Evolutionary conservation across 2,797 vertebrate genomes (phyloP), one percentile per base, ranked within the genome.

Genomic region (Poecilia wingei): DNA sequence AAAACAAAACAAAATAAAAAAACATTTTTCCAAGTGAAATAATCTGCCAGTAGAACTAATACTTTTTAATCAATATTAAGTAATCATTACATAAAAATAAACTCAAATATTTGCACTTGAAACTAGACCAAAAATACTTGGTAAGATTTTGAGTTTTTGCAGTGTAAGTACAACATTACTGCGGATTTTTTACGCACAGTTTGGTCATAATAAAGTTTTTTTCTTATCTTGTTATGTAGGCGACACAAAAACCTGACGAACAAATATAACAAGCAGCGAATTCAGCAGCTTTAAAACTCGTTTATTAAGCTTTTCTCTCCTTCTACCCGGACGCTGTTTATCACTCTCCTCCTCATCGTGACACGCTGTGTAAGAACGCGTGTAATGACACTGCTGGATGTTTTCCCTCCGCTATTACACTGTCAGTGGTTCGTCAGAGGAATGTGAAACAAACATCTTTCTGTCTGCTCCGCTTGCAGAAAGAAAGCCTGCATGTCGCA

Each of bases 401-500:
- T 79, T n/a, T 83, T 80, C 81, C 81, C 85, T 74, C 59, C 89
- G 87, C 82, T 84, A 93, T 93, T 92, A 92, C 84, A 89, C 87
- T 93, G 91, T 91, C 90, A 93, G 77, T 87, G 87, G 83, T 88
- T 88, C 49, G 85, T 74, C 68, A 68, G 82, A 91, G 84, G 90
- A 95, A 94, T 91, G 88, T 85, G 80, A 92, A 90, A 84, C 87
- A 91, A 89, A 87, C 87, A 89, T 87, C 86, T 81, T 22, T 81
- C 82, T 76, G 83, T 79, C 75, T 75, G 77, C 33, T 75, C 82
- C 81, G 83, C 82, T 82, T 79, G 75, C 88, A 88, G 87, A 39
- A 51, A 53, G 82, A 39, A 51, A 53, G 82, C 82, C 89, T 51
- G 88, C 93, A 76, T 92, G 92, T 93, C 89, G 79, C 84, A 90